Evolutionary conservation across 2,888 invertebrate genomes (phyloP), one percentile per base, ranked within the genome.

Genomic region (Tillus elongatus): DNA sequence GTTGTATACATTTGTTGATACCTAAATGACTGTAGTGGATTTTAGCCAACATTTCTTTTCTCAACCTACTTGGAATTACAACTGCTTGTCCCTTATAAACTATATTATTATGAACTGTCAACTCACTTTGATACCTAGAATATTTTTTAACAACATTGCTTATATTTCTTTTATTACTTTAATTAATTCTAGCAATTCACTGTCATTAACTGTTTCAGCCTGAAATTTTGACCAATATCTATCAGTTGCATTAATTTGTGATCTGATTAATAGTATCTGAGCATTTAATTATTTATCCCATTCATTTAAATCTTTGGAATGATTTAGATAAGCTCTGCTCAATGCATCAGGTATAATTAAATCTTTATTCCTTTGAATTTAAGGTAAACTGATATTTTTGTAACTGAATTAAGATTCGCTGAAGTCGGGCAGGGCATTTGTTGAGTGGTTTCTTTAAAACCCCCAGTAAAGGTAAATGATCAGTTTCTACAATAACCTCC

Each of bases 381-480:
- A 38, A 27, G 35, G 15, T 9, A 44, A 24, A 19, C n/a, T 19
- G 6, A 6, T 19, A n/a, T 19, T 8, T 10, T 29, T 36, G 14
- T 9, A 46, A 19, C 12, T 40, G 36, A 9, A 45, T 10, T 4
- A 45, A 3, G 35, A 46, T 42, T 36, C 41, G 39, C 36, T 47
- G 45, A 6, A 47, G 26, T 16, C 44, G 35, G 10, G 37, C 26
- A 13, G 41, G 45, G 29, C 35, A 41, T 9, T 16, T 11, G 19
- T 35, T 40, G 6, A 19, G 9, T 9, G 24, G 24, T 19, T 19
- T 19, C 24, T 19, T 19, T 8, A 19, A 30, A 4, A 61, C 36
- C 13, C 55, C 40, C 1, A 62, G 36, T 1, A 61, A 41, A 1
- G 60, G 60, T 37, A 56, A 58, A 43, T 61, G 59, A 37, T 63